Base-by-base conservation (phyloP, 2,888 invertebrate genomes). In the Drosophila villosipedis region DNA sequence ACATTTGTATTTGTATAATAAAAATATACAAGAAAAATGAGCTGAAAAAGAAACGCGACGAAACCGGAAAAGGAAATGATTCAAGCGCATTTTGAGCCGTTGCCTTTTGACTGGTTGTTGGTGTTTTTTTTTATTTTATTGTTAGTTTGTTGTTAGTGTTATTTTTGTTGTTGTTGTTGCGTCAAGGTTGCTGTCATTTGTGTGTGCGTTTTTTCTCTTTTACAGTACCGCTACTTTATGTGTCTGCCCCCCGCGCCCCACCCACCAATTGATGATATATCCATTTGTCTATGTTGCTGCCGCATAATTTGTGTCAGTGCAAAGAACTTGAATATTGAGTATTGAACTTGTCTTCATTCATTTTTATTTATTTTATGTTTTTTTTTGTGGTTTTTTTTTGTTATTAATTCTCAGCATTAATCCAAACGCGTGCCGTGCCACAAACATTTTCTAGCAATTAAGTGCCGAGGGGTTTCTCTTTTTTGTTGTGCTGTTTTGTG, bases 1-100 rank as follows among this genome's bases (percentile, higher is more conserved):
- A 12, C 9, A 19, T 39, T 9, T 41, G 22, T 33, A 63, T 41
- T 50, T 39, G 30, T 35, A 52, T 25, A 39, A 64, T 33, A 50
- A 41, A 47, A 37, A 39, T 57, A 43, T 49, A 60, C 19, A 73
- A 41, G 54, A 73, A 73, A 71, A 73, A 54, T 53, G 43, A 68
- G 57, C 37, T 33, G 50, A 33, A 68, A 64, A 72, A 70, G 64
- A 73, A 67, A 77, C 73, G 68, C 66, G 76, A 61, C 64, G 53
- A 81, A 85, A 89, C 89, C 89, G 87, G 87, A 87, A 87, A 87
- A 86, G 89, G 89, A 87, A 87, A 87, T 87, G 89, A 86, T 78
- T 78, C 72, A 74, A 78, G 69, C 80, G 68, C 68, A 58, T 74
- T 80, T 69, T 28, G 54, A 75, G 61, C 52, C 52, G 37, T 41